A percentile compares a stretch with the other conserved stretches of the same genome.
Conservation (phyloP, 2,888 invertebrate species). For the Limnephilus rhombicus region DNA sequence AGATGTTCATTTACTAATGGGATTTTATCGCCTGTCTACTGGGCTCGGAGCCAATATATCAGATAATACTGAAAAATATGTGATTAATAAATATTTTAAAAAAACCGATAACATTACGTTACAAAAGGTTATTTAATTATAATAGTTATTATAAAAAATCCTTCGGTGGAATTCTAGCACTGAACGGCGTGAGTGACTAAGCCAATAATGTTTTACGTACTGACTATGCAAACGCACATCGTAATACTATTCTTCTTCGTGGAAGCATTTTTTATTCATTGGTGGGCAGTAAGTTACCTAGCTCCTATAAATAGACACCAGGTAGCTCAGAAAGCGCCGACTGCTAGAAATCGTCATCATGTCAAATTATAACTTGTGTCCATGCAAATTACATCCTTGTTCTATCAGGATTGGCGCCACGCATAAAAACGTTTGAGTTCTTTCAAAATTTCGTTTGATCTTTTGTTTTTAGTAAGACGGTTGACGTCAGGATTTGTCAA, state of each 20-base stretch:
- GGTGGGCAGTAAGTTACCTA: neutral
- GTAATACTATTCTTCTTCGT: neutral
- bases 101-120: no score
- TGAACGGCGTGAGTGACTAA: no score
- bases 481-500: neutral
- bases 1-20: no score
- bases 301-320: constrained; percentile 34
- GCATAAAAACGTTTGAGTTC: neutral
- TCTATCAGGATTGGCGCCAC: neutral
- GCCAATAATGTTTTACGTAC: neutral
- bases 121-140: no score
- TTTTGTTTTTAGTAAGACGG: neutral
- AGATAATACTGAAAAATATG: no score
- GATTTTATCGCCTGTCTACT: no score
- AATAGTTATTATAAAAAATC: no score
- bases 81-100: no score
- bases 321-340: neutral
- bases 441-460: neutral
- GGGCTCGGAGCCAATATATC: no score
- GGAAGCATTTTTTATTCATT: neutral
- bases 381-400: constrained; percentile 1
- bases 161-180: no score
- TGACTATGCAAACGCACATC: neutral
- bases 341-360: neutral
- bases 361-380: neutral